Conservation (phyloP, 2,888 invertebrate species). For the Nesidiocoris tenuis region DNA sequence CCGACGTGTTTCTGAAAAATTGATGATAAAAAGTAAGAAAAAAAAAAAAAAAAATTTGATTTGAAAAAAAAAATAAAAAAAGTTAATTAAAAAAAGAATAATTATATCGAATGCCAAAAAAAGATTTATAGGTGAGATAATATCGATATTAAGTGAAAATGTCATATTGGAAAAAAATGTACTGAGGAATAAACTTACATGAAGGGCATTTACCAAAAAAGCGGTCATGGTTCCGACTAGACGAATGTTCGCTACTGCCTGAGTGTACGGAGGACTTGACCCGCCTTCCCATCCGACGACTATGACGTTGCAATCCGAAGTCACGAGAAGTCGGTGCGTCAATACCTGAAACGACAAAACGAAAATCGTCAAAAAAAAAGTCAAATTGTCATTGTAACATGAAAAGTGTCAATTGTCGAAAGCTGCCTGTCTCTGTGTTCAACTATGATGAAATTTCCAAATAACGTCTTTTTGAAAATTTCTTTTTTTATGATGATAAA, state of each 20-base stretch:
- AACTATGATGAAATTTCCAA: not conserved
- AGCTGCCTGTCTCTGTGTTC: not conserved
- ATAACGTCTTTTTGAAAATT: too few species aligned
- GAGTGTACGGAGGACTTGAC: slow-evolving; percentile 83
- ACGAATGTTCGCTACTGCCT: slow-evolving; percentile 88
- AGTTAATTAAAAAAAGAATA: too few species aligned
- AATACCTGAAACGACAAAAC: slow-evolving; percentile 63
- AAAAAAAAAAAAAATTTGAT: too few species aligned
- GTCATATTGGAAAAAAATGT: too few species aligned
- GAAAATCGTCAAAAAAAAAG: not conserved
- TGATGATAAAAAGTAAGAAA: too few species aligned
- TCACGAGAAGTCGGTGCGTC: slow-evolving; percentile 69
- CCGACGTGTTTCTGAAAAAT: slow-evolving; percentile 60
- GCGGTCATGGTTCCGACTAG: slow-evolving; percentile 82
- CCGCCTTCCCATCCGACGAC: slow-evolving; percentile 85
- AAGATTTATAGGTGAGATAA: too few species aligned
- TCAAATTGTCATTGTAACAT: not conserved
- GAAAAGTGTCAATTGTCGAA: too few species aligned
- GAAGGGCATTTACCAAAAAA: slow-evolving; percentile 60
- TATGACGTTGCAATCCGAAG: slow-evolving; percentile 72
- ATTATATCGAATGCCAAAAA: too few species aligned
- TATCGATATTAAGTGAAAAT: too few species aligned
- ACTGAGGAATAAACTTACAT: slow-evolving; percentile 54
- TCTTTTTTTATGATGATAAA: not conserved
- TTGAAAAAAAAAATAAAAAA: too few species aligned